These are phyloP conservation scores for Alca torda DNA, from an alignment of 2,797 vertebrate genomes.

Conservation along the genomic window DNA sequence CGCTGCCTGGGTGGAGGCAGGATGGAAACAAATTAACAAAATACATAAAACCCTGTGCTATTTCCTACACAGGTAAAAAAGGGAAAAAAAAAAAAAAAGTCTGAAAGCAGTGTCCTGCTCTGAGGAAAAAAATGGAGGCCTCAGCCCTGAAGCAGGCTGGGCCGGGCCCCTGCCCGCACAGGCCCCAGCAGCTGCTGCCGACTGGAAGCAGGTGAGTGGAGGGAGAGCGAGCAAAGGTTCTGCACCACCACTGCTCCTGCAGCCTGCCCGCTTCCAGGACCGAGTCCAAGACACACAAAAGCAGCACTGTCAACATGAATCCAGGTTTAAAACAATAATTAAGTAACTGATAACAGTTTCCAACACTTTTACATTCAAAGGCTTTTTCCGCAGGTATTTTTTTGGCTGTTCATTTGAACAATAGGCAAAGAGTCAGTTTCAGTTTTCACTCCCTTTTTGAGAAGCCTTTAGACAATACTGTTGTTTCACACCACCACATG, in stretches of 20 bases:
- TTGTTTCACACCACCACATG: not conserved
- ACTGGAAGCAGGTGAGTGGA: not conserved
- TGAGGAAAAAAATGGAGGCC: not conserved
- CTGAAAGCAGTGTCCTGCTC: not conserved
- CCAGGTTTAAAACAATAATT: not conserved
- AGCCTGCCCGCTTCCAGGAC: not conserved
- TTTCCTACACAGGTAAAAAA: not conserved
- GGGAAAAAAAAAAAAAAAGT: rapidly evolving
- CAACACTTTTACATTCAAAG: not conserved
- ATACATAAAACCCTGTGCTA: rapidly evolving
- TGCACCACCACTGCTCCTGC: not conserved
- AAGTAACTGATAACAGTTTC: not conserved
- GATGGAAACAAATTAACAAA: not conserved
- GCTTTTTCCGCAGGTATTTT: not conserved
- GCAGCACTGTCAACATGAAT: not conserved
- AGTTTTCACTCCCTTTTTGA: not conserved
- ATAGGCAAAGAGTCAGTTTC: not conserved
- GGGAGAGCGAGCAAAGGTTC: not conserved
- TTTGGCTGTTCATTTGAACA: not conserved
- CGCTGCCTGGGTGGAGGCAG: rapidly evolving
- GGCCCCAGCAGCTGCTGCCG: not conserved
- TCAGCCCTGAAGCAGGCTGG: not conserved
- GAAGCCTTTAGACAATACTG: not conserved
- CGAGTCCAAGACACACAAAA: not conserved
- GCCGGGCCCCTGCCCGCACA: not conserved